phyloP scores from a whole-genome alignment of 2,888 invertebrate species.

The Leistus spinibarbis region DNA sequence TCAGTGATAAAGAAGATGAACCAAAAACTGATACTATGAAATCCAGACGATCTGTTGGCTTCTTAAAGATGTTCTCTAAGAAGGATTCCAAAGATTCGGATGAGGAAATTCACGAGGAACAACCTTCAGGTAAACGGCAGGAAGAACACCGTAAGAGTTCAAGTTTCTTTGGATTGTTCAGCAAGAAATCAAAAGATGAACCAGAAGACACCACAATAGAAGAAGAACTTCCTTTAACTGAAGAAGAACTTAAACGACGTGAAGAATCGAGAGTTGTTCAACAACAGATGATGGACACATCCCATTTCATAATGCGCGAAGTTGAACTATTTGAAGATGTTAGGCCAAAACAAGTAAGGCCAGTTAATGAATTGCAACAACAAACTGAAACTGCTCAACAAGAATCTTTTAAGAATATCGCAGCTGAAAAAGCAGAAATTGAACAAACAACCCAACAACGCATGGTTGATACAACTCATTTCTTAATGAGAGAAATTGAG shows the following conservation, averaged over 20 bases:
- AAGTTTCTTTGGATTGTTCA: constrained; percentile 46
- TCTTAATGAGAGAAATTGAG: constrained; percentile 48
- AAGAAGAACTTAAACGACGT: not conserved
- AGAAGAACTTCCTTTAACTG: constrained; percentile 15
- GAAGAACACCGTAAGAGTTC: constrained; percentile 42
- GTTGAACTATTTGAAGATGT: constrained; percentile 50
- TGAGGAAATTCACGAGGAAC: constrained; percentile 48
- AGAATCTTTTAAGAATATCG: not conserved
- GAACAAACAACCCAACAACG: constrained; percentile 43
- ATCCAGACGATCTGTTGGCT: constrained; percentile 49
- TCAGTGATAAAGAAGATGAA: constrained; percentile 26
- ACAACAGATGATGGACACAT: constrained; percentile 47
- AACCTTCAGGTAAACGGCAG: constrained; percentile 20
- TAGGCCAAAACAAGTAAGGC: constrained; percentile 39
- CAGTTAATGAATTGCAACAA: not conserved
- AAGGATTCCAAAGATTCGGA: constrained; percentile 52
- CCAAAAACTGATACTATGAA: constrained; percentile 46
- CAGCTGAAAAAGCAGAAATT: constrained; percentile 44
- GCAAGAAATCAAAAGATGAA: constrained; percentile 46
- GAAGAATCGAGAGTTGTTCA: constrained; percentile 45
- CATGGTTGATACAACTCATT: constrained; percentile 48
- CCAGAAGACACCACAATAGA: constrained; percentile 28
- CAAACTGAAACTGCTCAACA: not conserved
- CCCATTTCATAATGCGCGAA: constrained; percentile 48
- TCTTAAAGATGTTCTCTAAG: constrained; percentile 51